A percentile compares a stretch with the other conserved stretches of the same genome.
These are phyloP conservation scores for Caenorhabditis sp. DNA, from an alignment of 2,888 invertebrate genomes.

Conservation along the genomic window DNA sequence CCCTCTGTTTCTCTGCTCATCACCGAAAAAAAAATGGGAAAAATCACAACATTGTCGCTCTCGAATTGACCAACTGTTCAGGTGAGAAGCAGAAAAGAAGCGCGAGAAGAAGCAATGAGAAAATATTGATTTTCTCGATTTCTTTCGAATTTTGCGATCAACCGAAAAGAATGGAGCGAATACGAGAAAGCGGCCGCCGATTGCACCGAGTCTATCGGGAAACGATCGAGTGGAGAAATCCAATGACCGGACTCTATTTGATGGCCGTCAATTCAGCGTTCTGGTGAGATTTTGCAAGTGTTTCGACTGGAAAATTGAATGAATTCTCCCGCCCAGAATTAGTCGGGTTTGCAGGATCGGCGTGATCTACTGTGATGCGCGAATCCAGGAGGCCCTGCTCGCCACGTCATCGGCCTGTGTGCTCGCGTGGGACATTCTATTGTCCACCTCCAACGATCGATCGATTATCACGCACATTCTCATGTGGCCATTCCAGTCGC, in stretches of 20 bases:
- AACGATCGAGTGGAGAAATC: conserved; percentile 73
- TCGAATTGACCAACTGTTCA: no score
- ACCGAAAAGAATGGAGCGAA: conserved; percentile 39
- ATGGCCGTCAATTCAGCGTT: conserved; percentile 73
- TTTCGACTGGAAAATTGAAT: not conserved
- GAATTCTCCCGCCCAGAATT: no score
- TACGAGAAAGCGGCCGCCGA: conserved; percentile 31
- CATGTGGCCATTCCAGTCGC: conserved; percentile 71
- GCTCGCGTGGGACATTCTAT: conserved; percentile 72
- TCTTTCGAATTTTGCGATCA: conserved; percentile 6
- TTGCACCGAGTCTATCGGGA: conserved; percentile 51
- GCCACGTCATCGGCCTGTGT: conserved; percentile 63
- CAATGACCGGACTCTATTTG: conserved; percentile 72
- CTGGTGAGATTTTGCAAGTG: conserved; percentile 64
- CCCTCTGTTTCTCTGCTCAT: not conserved
- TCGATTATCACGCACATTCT: conserved; percentile 70
- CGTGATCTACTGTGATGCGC: conserved; percentile 66
- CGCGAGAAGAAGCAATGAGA: conserved; percentile 17
- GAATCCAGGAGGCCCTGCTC: conserved; percentile 60
- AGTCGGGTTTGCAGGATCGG: conserved; percentile 53
- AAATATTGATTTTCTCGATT: conserved; percentile 21
- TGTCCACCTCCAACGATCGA: conserved; percentile 69
- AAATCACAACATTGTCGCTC: no score
- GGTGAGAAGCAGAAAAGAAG: no score
- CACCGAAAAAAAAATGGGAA: no score